Base-by-base conservation (phyloP, 2,797 vertebrate genomes). In the Sylvilagus floridanus region DNA sequence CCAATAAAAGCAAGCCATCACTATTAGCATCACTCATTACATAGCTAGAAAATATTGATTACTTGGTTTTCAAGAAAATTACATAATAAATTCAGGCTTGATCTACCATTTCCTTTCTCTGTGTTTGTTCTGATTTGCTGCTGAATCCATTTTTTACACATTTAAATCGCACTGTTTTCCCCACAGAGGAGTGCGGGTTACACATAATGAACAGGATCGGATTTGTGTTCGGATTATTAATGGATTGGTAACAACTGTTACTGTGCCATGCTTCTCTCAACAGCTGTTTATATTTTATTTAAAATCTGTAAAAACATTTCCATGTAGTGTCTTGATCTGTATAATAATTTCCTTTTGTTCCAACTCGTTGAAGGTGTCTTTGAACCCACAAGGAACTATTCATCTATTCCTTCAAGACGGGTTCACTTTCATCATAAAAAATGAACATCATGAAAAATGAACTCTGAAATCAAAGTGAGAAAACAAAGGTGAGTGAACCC, bases 201-300 rank as follows among this genome's bases (percentile, higher is more conserved):
- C 96, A 95, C 62, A 71, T 96, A 98, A 98, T 94, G 94, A 98
- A 93, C 73, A 96, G 86, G 84, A 96, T 94, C 77, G 14, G 90
- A 97, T 98, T 96, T 98, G 88, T 97, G 90, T 96, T 97, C 91
- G 87, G 97, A 96, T 96, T 97, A 98, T 97, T 98, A 98, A 98
- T 97, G 96, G 97, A 97, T 96, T 96, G 93, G 94, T 96, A 98
- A 97, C 97, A 98, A 98, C 96, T 91, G 95, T 96, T 97, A 96
- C 95, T 96, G 69, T 95, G 91, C 35, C 60, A 8, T 91, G 95
- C 85, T 96, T 97, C 96, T 97, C 95, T 96, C 96, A 97, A 98
- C 98, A 98, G 97, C 97, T 98, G 97, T 98, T 98, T 98, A 97
- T 98, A 97, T 98, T 98, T 98, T 98, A 97, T 98, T 98, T 98